A percentile compares a stretch with the other conserved stretches of the same genome.
These are phyloP conservation scores for Ascidia mentula DNA, from an alignment of 23 tunicate genomes.

Conservation along the genomic window DNA sequence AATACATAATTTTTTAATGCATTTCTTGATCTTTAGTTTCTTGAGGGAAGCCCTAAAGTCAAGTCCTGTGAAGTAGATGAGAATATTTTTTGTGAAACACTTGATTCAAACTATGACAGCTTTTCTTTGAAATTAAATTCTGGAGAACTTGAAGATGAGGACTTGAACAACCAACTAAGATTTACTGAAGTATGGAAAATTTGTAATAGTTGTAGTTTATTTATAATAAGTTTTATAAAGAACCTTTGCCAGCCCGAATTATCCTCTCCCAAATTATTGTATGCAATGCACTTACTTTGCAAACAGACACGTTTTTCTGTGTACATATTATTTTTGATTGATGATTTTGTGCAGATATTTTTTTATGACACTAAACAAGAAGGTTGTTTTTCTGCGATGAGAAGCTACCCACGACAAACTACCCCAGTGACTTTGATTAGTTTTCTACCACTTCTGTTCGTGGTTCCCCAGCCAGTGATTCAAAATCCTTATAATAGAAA, in stretches of 20 bases:
- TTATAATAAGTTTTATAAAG: too few species aligned
- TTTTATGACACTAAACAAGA: not conserved
- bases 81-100: not conserved
- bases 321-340: too few species aligned
- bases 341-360: not conserved
- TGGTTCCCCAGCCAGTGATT: not conserved
- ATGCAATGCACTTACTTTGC: too few species aligned
- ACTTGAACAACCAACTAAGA: not conserved
- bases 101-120: not conserved
- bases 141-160: not conserved
- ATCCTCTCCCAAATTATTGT: too few species aligned
- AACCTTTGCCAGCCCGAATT: too few species aligned
- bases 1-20: not conserved
- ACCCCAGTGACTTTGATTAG: not conserved
- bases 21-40: not conserved
- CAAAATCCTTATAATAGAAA: too few species aligned
- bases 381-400: not conserved
- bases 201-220: too few species aligned
- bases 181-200: not conserved
- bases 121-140: not conserved
- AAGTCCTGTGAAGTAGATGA: not conserved
- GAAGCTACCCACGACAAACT: not conserved
- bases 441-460: not conserved
- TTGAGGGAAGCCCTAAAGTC: not conserved
- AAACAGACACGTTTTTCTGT: too few species aligned